Percentiles rank a stretch among this genome's conserved stretches.
Evolutionary conservation across 2,113 vertebrate genomes (phyloP).

Genomic region (Gasterosteus aculeatus): DNA sequence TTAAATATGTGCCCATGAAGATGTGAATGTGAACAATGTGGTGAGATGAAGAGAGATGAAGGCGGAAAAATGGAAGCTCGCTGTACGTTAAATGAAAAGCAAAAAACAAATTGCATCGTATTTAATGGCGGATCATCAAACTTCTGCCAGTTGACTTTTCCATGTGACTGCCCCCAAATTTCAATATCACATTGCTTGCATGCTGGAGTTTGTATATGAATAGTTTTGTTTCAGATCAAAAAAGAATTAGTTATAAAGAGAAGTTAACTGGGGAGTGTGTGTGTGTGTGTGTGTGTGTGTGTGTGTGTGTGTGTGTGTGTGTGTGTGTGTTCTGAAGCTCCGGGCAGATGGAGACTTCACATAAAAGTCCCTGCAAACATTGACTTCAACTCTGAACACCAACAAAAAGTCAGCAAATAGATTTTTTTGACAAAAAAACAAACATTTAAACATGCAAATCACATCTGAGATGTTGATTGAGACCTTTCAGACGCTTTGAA

Average conservation of each 20-base stretch:
- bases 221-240: too few relatives aligned
- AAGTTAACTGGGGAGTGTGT: too few relatives aligned
- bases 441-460: conserved; percentile 29
- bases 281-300: too few relatives aligned
- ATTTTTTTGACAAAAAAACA: too few relatives aligned
- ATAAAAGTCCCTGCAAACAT: conserved; percentile 8
- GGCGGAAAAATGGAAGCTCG: too few relatives aligned
- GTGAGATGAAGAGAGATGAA: too few relatives aligned
- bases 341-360: conserved; percentile 39
- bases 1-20: neutral
- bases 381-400: conserved; percentile 14
- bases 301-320: too few relatives aligned
- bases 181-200: neutral
- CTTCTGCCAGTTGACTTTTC: neutral
- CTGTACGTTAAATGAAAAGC: too few relatives aligned
- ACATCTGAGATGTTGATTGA: conserved; percentile 28
- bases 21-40: too few relatives aligned
- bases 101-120: too few relatives aligned
- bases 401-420: neutral
- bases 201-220: neutral
- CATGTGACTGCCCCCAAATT: conserved; percentile 1
- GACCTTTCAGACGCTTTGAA: conserved; percentile 16
- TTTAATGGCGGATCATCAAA: neutral
- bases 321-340: conserved; percentile 3
- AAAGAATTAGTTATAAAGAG: too few relatives aligned